Percentiles rank a stretch among this genome's conserved stretches.
phyloP scores from a whole-genome alignment of 2,888 invertebrate genomes.

The Drosophila suboccidentalis region DNA sequence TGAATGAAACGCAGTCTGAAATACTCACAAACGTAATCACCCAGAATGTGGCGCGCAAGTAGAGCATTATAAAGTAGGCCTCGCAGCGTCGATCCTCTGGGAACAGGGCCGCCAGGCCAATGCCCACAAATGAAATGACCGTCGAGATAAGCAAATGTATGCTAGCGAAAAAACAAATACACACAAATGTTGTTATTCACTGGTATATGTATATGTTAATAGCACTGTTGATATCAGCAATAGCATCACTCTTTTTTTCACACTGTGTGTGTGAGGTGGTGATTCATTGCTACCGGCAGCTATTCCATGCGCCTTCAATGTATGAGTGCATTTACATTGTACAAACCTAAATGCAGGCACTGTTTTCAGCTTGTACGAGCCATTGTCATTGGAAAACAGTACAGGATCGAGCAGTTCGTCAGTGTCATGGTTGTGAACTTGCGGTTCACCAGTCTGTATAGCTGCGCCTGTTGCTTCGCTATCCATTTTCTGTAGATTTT shows the following conservation, averaged over 20 bases:
- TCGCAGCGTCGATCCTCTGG: slow-evolving; percentile 86
- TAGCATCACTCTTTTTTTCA: slow-evolving; percentile 24
- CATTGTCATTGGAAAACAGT: slow-evolving; percentile 77
- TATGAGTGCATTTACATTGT: neutral
- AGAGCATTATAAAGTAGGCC: slow-evolving; percentile 88
- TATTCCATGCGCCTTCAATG: neutral
- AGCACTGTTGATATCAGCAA: slow-evolving; percentile 40
- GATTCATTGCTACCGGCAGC: slow-evolving; percentile 60
- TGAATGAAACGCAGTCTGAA: neutral
- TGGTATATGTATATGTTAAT: slow-evolving; percentile 31
- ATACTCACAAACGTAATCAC: slow-evolving; percentile 87
- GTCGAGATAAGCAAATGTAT: slow-evolving; percentile 83
- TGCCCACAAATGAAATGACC: slow-evolving; percentile 83
- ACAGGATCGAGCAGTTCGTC: slow-evolving; percentile 83
- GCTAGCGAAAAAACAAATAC: slow-evolving; percentile 57
- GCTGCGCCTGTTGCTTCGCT: slow-evolving; percentile 46
- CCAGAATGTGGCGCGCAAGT: slow-evolving; percentile 88
- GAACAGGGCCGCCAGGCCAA: slow-evolving; percentile 76
- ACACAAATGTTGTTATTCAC: neutral
- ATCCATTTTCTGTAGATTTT: slow-evolving; percentile 30
- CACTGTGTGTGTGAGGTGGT: slow-evolving; percentile 36
- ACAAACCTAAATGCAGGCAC: slow-evolving; percentile 83
- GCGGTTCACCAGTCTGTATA: slow-evolving; percentile 43
- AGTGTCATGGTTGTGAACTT: slow-evolving; percentile 60
- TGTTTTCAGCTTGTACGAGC: slow-evolving; percentile 82